Conservation (phyloP, 1,140 invertebrate species). For the Eueides isabella region DNA sequence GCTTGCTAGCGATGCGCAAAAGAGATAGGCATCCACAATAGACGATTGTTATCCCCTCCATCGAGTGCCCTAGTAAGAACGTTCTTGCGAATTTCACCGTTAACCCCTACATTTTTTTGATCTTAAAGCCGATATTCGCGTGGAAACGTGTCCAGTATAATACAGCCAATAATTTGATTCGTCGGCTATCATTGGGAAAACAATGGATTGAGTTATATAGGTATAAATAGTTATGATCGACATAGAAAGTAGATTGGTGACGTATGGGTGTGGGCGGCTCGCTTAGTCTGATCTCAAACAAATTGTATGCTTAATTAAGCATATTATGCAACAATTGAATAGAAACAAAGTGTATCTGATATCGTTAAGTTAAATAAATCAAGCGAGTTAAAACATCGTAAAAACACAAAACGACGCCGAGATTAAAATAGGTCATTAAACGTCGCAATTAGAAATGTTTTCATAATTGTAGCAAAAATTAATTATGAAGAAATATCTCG, state of each 20-base stretch:
- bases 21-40: constrained; percentile 78
- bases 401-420: constrained; percentile 14
- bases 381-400: background rate
- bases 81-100: constrained; percentile 49
- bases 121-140: constrained; percentile 47
- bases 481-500: constrained; percentile 12
- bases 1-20: constrained; percentile 67
- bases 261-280: constrained; percentile 49
- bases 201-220: constrained; percentile 64
- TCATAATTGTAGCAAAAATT: constrained; percentile 14
- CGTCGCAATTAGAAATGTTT: constrained; percentile 15
- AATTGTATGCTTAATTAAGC: constrained; percentile 29
- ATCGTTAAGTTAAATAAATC: background rate
- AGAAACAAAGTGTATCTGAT: background rate
- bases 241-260: constrained; percentile 60
- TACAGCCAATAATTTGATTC: constrained; percentile 77
- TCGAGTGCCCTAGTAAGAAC: constrained; percentile 63
- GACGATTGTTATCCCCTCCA: constrained; percentile 80
- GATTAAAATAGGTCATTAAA: constrained; percentile 34
- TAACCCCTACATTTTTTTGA: constrained; percentile 22
- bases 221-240: constrained; percentile 56
- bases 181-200: constrained; percentile 75
- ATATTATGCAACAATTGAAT: background rate
- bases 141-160: constrained; percentile 32
- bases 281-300: background rate